Evolutionary conservation across 2,888 invertebrate genomes (phyloP), one percentile per base, ranked within the genome.

Genomic region (Oithona nana): DNA sequence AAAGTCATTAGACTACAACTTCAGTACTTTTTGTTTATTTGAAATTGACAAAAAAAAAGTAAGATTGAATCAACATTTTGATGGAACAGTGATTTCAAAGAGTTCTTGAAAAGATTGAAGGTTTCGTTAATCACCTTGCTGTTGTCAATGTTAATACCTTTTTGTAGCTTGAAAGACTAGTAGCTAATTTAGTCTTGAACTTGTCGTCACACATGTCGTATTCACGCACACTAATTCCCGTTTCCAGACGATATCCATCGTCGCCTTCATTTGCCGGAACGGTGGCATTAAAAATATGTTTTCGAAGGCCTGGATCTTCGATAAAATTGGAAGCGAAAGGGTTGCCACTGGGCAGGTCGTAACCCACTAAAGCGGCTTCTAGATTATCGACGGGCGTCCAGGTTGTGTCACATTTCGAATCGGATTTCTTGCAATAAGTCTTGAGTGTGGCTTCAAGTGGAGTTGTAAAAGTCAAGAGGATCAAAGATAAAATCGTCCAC

Each of bases 271-370:
- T 22, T 20, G n/a, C 24, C 6, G 29, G 22, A 16, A 29, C 20
- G 20, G 59, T 59, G 28, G 49, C n/a, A n/a, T 59, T 48, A 29
- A 59, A 59, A 22, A 59, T 59, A 26, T 59, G 48, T 26, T 59
- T 59, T n/a, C 49, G 22, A 3, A 59, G 26, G 22, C 59, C 59
- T 1, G 57, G 59, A 59, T 59, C 59, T 26, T 59, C 59, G 28
- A 59, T 59, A 28, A 50, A 59, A 49, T 24, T 24, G 6, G 49
- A 28, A 16, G 59, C 59, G 28, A 48, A 59, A 2, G 59, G 59
- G 24, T 59, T 59, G 22, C 59, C 59, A 24, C n/a, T 59, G n/a
- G 59, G 39, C 2, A 59, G 28, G 13, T 59, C 59, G 50, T 59
- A 59, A 8, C 59, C 59, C 20, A 59, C 59, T 13, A 59, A 26